Evolutionary conservation across 2,113 vertebrate genomes (phyloP).

Genomic region (Rattus norvegicus): GRCr8 NC_086019.1:143012001-143012500

Average conservation of each 20-base stretch:
- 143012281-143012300: conserved; percentile 22
- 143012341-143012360: conserved; percentile 37
- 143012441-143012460: conserved; percentile 89
- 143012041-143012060: not conserved
- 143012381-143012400: conserved; percentile 89
- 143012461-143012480: conserved; percentile 54
- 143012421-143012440: conserved; percentile 85
- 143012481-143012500: not conserved
- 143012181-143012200: not conserved
- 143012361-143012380: conserved; percentile 85
- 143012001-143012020: not conserved
- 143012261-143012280: not conserved
- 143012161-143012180: not conserved
- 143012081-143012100: not conserved
- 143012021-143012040: not conserved
- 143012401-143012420: conserved; percentile 89
- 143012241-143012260: not conserved
- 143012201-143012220: not conserved
- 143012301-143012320: not conserved
- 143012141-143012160: not conserved
- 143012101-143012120: not conserved
- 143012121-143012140: not conserved
- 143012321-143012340: not conserved
- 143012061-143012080: not conserved
- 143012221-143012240: not conserved